Evolutionary conservation across 1,140 invertebrate species (phyloP).

Genomic region (Cataglyphis hispanica): DNA sequence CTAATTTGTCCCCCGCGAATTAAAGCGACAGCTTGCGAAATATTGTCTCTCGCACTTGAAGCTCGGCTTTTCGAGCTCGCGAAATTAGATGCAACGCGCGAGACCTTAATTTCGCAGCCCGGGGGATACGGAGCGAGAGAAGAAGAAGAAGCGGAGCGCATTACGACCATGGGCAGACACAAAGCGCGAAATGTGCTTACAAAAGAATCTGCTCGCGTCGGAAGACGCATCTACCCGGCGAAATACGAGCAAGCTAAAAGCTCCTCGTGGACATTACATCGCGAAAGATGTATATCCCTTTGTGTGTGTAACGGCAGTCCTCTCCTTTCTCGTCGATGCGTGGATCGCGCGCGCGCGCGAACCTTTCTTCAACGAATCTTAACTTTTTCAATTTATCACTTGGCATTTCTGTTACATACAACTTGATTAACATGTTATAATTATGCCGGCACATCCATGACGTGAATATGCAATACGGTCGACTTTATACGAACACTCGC

Average conservation of each 20-base stretch:
- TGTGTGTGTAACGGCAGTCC: conserved; percentile 3
- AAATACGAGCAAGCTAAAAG: conserved; percentile 40
- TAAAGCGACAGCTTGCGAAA: conserved; percentile 55
- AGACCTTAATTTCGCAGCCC: conserved; percentile 43
- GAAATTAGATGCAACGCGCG: conserved; percentile 61
- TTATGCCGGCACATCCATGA: conserved; percentile 51
- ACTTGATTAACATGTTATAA: conserved; percentile 60
- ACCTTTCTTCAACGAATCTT: conserved; percentile 46
- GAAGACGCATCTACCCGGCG: conserved; percentile 31
- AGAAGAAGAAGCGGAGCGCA: neutral
- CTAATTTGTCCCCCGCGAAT: conserved; percentile 51
- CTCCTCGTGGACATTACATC: conserved; percentile 2
- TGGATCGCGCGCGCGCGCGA: neutral
- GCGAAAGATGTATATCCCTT: neutral
- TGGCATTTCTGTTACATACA: conserved; percentile 25
- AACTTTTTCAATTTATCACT: conserved; percentile 60
- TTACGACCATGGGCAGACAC: conserved; percentile 52
- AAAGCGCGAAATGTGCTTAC: conserved; percentile 63
- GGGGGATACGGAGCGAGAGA: neutral
- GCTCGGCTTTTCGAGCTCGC: conserved; percentile 37
- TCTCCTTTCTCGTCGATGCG: neutral
- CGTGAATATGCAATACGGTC: conserved; percentile 62
- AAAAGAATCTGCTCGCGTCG: conserved; percentile 59
- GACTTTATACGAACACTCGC: conserved; percentile 60
- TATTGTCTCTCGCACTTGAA: conserved; percentile 57